These are phyloP conservation scores for Sternotherus odoratus DNA, from an alignment of 2,797 vertebrate species.

Conservation along the genomic window DNA sequence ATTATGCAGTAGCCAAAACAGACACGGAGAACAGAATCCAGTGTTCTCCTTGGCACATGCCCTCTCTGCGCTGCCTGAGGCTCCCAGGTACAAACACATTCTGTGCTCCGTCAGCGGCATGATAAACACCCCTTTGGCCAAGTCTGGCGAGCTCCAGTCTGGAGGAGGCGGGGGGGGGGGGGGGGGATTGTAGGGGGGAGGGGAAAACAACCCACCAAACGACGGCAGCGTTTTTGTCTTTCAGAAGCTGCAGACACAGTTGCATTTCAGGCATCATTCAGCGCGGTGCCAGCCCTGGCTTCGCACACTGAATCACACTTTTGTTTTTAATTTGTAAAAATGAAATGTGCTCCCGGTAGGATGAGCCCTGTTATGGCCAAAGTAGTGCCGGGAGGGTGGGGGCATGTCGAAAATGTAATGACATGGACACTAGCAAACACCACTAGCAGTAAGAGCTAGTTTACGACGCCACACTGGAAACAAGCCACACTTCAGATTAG, in stretches of 20 bases:
- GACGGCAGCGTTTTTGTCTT: rapidly evolving
- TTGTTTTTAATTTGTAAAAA: not conserved
- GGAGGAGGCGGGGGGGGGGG: not conserved
- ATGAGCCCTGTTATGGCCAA: not conserved
- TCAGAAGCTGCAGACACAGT: rapidly evolving
- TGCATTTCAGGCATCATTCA: rapidly evolving
- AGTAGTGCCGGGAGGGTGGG: rapidly evolving
- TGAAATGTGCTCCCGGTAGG: not conserved
- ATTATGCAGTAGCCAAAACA: not conserved
- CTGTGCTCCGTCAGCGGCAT: not conserved
- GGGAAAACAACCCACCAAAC: not conserved
- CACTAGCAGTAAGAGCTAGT: conserved; percentile 23
- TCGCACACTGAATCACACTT: not conserved
- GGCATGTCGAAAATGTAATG: not conserved
- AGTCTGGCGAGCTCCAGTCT: not conserved
- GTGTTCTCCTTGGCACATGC: not conserved
- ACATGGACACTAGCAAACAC: not conserved
- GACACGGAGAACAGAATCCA: not conserved
- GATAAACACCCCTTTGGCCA: not conserved
- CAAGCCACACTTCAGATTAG: conserved; percentile 50
- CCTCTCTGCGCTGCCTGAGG: not conserved
- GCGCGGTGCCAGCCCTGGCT: not conserved
- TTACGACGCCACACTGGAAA: conserved; percentile 41
- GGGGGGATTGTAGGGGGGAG: not conserved
- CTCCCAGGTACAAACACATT: not conserved